A percentile compares a stretch with the other conserved stretches of the same genome.
Conservation (phyloP, 2,113 vertebrate genomes). For the Alexandromys fortis region DNA sequence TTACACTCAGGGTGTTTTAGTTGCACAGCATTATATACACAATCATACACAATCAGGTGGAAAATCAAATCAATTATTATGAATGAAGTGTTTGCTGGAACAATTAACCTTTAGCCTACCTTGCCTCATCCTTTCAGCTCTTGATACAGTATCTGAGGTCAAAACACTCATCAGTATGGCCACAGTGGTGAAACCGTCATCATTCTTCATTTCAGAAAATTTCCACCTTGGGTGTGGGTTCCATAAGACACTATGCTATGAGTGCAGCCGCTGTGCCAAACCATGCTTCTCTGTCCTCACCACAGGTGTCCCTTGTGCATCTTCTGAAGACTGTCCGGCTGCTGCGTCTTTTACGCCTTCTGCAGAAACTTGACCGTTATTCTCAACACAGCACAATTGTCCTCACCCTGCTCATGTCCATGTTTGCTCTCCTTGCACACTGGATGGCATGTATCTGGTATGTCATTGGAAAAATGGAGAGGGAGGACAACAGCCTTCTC, state of each 20-base stretch:
- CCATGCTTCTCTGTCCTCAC: background rate
- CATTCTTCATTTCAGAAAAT: background rate
- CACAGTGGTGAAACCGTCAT: background rate
- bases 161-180: background rate
- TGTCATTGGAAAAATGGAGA: conserved; percentile 98
- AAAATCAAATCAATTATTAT: background rate
- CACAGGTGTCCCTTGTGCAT: conserved; percentile 97
- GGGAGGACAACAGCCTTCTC: conserved; percentile 93
- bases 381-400: conserved; percentile 98
- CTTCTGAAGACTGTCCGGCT: conserved; percentile 96
- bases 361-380: conserved; percentile 98
- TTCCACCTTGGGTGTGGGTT: background rate
- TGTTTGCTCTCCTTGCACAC: conserved; percentile 98
- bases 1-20: background rate
- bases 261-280: background rate
- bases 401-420: conserved; percentile 97
- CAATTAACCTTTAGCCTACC: background rate
- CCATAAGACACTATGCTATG: background rate
- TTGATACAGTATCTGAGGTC: too few relatives aligned
- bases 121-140: background rate
- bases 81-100: background rate
- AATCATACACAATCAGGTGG: background rate
- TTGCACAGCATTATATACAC: background rate
- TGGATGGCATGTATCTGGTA: conserved; percentile 99
- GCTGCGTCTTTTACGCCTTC: conserved; percentile 94